Percentiles rank a stretch among this genome's conserved stretches.
These are phyloP conservation scores for Botia kubotai DNA, from an alignment of 2,797 vertebrate species.

Conservation along the genomic window DNA sequence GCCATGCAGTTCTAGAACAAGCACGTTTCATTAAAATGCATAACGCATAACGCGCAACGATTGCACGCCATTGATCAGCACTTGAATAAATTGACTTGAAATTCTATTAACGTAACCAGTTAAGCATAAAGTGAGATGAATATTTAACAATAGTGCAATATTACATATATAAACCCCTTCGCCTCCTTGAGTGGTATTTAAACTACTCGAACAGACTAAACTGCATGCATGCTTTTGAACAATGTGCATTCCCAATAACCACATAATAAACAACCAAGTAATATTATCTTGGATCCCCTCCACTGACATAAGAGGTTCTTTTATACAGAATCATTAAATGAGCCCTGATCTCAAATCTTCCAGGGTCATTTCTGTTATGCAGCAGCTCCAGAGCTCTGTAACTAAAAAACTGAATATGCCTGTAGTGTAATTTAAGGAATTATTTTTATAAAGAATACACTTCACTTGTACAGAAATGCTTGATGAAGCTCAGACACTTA, in stretches of 20 bases:
- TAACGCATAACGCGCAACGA: slow-evolving; percentile 91
- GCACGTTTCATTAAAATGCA: slow-evolving; percentile 87
- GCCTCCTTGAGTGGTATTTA: slow-evolving; percentile 58
- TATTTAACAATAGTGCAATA: slow-evolving; percentile 70
- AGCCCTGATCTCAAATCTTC: slow-evolving; percentile 8
- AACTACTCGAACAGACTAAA: slow-evolving; percentile 23
- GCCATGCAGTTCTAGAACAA: slow-evolving; percentile 88
- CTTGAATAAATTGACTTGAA: slow-evolving; percentile 95
- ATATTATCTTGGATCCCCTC: slow-evolving; percentile 36
- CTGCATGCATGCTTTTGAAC: slow-evolving; percentile 3
- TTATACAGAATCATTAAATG: slow-evolving; percentile 33
- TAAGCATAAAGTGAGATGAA: slow-evolving; percentile 81
- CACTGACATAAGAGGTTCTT: slow-evolving; percentile 25
- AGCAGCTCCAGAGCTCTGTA: background rate
- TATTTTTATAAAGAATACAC: background rate
- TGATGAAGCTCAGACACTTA: background rate
- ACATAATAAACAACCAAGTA: slow-evolving; percentile 30
- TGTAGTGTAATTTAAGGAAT: background rate
- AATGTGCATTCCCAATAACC: slow-evolving; percentile 22
- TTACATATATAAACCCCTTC: slow-evolving; percentile 72
- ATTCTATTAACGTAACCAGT: slow-evolving; percentile 88
- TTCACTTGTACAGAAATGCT: background rate
- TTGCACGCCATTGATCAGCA: slow-evolving; percentile 94
- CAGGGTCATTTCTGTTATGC: background rate
- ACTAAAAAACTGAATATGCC: background rate